Base-by-base conservation (phyloP, 2,888 invertebrate species). In the Eristalis tenax region DNA sequence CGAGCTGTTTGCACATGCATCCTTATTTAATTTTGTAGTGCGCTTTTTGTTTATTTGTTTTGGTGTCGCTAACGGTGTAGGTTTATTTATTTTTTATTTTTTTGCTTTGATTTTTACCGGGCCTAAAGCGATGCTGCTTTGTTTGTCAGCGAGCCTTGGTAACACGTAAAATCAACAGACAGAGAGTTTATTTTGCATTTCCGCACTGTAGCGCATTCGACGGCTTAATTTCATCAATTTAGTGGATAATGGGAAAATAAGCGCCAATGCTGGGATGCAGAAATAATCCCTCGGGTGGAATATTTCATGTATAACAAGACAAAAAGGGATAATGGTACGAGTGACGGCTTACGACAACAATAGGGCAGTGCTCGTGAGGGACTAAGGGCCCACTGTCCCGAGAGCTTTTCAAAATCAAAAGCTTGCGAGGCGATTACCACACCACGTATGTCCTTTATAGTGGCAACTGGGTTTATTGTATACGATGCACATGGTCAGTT, bases 201-300 rank as follows among this genome's bases (percentile, higher is more conserved):
- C 50, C 50, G 43, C 43, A 50, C 43, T 50, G 5, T 50, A 50
- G n/a, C 6, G 43, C 43, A n/a, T n/a, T n/a, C n/a, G 18, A 50
- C 50, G 50, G 50, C 50, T 50, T 50, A 50, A 50, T 50, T 50
- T 50, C 50, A 50, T 50, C 50, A 50, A 50, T 50, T 50, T 50
- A 18, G 50, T 8, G 50, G 18, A 50, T 50, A 50, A 50, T 50
- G 50, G 50, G 18, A 50, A 50, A 50, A 50, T 50, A 50, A 50
- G 50, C 50, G 50, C 18, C 50, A 50, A 50, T 50, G 50, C 50
- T 8, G 50, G 50, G 50, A 50, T 50, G 18, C 50, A 6, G 50
- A 50, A 50, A 50, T 50, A 50, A 18, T 50, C 50, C 50, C 50
- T 50, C 50, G 50, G 50, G 50, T 18, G 18, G 50, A 50, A 50